Evolutionary conservation across 2,888 invertebrate genomes (phyloP).

Genomic region (Sialis fuliginosa): DNA sequence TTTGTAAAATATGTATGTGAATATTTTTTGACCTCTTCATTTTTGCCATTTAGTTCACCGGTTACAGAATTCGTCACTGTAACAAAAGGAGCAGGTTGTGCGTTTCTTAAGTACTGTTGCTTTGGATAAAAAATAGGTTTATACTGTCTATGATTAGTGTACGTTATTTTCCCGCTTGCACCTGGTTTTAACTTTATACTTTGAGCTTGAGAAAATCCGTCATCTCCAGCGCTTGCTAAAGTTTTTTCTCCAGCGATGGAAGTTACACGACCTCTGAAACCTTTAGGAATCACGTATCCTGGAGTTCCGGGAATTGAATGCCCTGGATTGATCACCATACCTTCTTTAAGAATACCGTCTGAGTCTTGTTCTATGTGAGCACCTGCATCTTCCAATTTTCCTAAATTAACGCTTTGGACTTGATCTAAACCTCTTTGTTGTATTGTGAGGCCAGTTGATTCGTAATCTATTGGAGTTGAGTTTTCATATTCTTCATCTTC

Average conservation of each 20-base stretch:
- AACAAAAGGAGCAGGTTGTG: slow-evolving; percentile 30
- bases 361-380: slow-evolving; percentile 41
- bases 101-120: not conserved
- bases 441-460: slow-evolving; percentile 27
- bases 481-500: slow-evolving; percentile 41
- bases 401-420: slow-evolving; percentile 43
- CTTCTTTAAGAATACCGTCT: slow-evolving; percentile 28
- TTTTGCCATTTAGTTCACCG: slow-evolving; percentile 44
- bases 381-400: slow-evolving; percentile 37
- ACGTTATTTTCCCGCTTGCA: slow-evolving; percentile 20
- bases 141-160: slow-evolving; percentile 19
- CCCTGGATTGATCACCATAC: slow-evolving; percentile 43
- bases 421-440: slow-evolving; percentile 26
- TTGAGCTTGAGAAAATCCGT: slow-evolving; percentile 46
- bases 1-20: slow-evolving; percentile 70
- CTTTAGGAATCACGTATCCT: slow-evolving; percentile 46
- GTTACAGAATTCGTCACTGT: slow-evolving; percentile 67
- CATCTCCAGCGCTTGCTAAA: slow-evolving; percentile 36
- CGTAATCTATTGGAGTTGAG: slow-evolving; percentile 22
- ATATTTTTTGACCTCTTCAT: slow-evolving; percentile 47
- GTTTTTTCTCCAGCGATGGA: slow-evolving; percentile 41
- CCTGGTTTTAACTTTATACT: slow-evolving; percentile 30
- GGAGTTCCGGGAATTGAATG: slow-evolving; percentile 46
- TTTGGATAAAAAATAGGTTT: slow-evolving; percentile 15
- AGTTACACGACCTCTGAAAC: slow-evolving; percentile 46